These are phyloP conservation scores for Physocephala rufipes DNA, from an alignment of 2,888 invertebrate species.

Conservation along the genomic window DNA sequence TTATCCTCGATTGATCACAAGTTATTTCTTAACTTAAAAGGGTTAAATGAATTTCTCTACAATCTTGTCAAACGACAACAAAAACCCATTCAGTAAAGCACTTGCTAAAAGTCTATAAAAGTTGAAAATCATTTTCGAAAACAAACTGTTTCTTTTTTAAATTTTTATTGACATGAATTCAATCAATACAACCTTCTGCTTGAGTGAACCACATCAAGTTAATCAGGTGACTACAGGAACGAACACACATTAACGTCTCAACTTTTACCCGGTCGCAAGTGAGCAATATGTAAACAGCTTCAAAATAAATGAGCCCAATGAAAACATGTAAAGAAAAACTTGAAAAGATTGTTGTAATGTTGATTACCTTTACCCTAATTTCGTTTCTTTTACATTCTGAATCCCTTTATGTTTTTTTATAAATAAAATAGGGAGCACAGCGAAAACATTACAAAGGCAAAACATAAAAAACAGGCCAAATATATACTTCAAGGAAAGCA, in stretches of 20 bases:
- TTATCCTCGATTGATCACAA: too few relatives aligned
- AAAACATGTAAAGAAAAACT: slow-evolving; percentile 2
- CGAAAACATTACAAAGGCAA: not conserved
- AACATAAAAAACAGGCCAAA: slow-evolving; percentile 5
- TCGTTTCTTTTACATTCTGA: not conserved
- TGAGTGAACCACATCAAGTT: slow-evolving; percentile 14
- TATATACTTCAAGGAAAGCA: not conserved
- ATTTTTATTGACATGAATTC: not conserved
- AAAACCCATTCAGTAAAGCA: not conserved
- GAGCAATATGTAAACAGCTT: not conserved
- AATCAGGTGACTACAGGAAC: slow-evolving; percentile 13
- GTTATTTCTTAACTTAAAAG: too few relatives aligned
- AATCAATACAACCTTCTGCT: slow-evolving; percentile 19
- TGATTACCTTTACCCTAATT: slow-evolving; percentile 13
- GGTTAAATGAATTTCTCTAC: too few relatives aligned
- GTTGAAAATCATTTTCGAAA: too few relatives aligned
- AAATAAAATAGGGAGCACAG: not conserved
- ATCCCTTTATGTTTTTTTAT: slow-evolving; percentile 6
- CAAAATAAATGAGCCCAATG: too few relatives aligned
- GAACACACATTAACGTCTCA: slow-evolving; percentile 27
- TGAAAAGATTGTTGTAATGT: slow-evolving; percentile 25
- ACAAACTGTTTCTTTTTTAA: not conserved
- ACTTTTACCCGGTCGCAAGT: not conserved
- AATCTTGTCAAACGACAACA: not conserved
- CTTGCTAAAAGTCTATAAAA: not conserved